Evolutionary conservation across 2,888 invertebrate genomes (phyloP).

Genomic region (Polyommatus iphigenia): DNA sequence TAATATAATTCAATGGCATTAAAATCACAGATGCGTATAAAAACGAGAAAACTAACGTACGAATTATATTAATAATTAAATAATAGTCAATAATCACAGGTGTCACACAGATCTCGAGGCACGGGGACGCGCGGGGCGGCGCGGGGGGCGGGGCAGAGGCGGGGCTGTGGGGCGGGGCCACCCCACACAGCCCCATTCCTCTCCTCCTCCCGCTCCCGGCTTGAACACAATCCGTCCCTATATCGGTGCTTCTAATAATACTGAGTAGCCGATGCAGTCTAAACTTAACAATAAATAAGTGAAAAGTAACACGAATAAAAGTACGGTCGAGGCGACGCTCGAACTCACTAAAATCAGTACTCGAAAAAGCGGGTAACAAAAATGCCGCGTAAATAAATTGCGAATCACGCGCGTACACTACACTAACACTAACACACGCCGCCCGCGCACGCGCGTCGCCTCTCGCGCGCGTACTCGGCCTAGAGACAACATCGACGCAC

Average conservation of each 20-base stretch:
- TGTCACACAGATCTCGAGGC: slow-evolving; percentile 57
- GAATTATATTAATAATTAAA: slow-evolving; percentile 65
- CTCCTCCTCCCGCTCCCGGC: slow-evolving; percentile 38
- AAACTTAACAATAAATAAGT: slow-evolving; percentile 53
- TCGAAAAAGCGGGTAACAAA: slow-evolving; percentile 59
- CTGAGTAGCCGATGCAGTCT: slow-evolving; percentile 56
- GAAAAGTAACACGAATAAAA: slow-evolving; percentile 51
- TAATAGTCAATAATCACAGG: slow-evolving; percentile 74
- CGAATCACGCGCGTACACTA: slow-evolving; percentile 57
- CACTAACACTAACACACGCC: slow-evolving; percentile 48
- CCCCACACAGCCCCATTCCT: slow-evolving; percentile 35
- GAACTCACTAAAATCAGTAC: slow-evolving; percentile 61
- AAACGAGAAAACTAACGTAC: slow-evolving; percentile 63
- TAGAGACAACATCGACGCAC: slow-evolving; percentile 35
- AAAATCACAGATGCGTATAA: slow-evolving; percentile 69
- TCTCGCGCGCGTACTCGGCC: slow-evolving; percentile 29
- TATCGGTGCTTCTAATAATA: slow-evolving; percentile 52
- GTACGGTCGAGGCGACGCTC: slow-evolving; percentile 48
- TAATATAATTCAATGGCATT: slow-evolving; percentile 63
- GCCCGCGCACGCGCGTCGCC: slow-evolving; percentile 44
- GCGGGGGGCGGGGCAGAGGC: slow-evolving; percentile 39
- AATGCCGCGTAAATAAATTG: slow-evolving; percentile 48
- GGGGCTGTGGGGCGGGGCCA: not conserved
- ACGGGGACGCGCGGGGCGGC: slow-evolving; percentile 58
- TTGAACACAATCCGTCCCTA: slow-evolving; percentile 44